A percentile compares a stretch with the other conserved stretches of the same genome.
phyloP scores from a whole-genome alignment of 1,140 invertebrate genomes.

The Steinernema khuongi region DNA sequence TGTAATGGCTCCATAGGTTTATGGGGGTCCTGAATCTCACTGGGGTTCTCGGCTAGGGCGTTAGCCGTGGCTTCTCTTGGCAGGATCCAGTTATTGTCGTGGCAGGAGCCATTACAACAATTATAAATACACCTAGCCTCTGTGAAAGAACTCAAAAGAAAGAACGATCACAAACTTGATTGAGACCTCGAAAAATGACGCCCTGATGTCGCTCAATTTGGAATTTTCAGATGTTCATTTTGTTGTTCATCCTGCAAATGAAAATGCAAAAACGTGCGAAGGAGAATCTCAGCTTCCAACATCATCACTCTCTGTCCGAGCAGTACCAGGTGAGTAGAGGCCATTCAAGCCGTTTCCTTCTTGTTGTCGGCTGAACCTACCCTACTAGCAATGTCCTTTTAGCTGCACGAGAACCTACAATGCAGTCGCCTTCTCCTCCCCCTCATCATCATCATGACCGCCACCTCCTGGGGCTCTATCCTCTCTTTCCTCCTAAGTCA shows the following conservation, averaged over 20 bases:
- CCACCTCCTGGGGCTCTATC: neutral
- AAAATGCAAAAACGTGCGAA: neutral
- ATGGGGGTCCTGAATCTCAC: no score
- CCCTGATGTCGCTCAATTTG: neutral
- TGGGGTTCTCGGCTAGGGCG: no score
- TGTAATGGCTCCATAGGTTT: neutral
- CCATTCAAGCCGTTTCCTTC: no score
- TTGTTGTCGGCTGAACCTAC: no score
- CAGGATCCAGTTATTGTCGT: no score
- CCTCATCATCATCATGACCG: neutral
- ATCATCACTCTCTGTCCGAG: neutral
- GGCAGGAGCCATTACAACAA: no score
- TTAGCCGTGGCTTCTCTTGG: no score
- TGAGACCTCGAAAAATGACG: no score
- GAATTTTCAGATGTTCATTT: neutral
- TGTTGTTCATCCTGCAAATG: neutral
- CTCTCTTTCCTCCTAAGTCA: neutral
- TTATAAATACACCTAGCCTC: no score
- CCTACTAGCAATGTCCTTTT: no score
- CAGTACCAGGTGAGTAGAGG: conserved; percentile 9
- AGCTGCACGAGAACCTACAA: neutral
- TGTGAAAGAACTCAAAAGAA: no score
- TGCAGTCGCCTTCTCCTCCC: neutral
- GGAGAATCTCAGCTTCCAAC: neutral
- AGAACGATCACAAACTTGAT: no score